Conservation (phyloP, 2,113 vertebrate species). For the Cyprinodon tularosa region DNA sequence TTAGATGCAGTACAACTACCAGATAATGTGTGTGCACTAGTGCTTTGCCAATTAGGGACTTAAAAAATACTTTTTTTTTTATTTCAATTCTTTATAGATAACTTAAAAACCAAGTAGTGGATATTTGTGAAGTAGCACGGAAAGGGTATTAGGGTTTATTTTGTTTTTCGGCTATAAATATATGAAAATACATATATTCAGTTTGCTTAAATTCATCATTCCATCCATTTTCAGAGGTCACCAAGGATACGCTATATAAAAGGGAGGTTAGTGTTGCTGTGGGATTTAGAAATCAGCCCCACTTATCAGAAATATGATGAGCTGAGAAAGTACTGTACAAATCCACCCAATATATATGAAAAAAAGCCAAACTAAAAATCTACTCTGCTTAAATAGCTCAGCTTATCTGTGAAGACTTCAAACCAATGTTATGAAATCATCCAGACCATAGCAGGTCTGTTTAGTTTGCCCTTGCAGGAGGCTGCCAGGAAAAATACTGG, state of each 20-base stretch:
- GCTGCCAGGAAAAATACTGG: constrained; percentile 42
- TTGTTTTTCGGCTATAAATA: background rate
- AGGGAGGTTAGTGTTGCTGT: background rate
- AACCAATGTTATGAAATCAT: constrained; percentile 34
- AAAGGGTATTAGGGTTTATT: no score
- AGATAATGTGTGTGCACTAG: background rate
- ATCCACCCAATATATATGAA: constrained; percentile 22
- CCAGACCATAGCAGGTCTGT: constrained; percentile 25
- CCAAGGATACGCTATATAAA: background rate
- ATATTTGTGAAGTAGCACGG: no score
- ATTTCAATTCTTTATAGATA: background rate
- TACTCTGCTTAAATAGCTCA: background rate
- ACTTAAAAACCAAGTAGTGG: no score
- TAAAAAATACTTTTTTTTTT: background rate
- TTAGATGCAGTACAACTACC: background rate
- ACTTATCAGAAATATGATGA: constrained; percentile 15
- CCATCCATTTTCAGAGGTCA: background rate
- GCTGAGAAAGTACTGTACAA: constrained; percentile 14
- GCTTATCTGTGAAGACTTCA: constrained; percentile 7
- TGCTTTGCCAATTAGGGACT: background rate
- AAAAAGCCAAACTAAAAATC: constrained; percentile 15
- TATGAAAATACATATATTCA: background rate
- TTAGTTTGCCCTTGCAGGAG: constrained; percentile 24
- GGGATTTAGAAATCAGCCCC: background rate
- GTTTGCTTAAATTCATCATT: background rate